Conservation (phyloP, 2,888 invertebrate genomes). For the Drosophila neonasuta region DNA sequence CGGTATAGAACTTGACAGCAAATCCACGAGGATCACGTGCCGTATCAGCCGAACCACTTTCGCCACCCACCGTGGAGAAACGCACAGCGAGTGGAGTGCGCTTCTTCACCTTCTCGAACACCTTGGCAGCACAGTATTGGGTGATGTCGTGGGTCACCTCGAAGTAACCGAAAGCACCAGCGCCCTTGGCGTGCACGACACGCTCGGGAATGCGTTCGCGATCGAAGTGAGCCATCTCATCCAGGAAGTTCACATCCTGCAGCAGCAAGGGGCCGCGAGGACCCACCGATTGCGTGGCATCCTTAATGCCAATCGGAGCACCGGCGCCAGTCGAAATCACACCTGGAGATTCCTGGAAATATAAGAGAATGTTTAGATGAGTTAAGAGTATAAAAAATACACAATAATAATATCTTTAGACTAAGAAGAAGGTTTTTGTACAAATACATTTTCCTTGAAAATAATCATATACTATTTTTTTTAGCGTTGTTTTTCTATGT, state of each 20-base stretch:
- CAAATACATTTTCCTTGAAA: too few species aligned
- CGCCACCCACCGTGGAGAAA: slow-evolving; percentile 94
- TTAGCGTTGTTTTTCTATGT: too few species aligned
- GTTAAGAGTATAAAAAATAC: too few species aligned
- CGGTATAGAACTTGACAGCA: slow-evolving; percentile 96
- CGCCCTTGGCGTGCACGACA: slow-evolving; percentile 97
- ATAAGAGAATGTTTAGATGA: not conserved
- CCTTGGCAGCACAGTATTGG: slow-evolving; percentile 89
- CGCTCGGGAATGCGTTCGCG: slow-evolving; percentile 97
- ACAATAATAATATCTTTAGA: too few species aligned
- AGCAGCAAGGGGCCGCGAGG: slow-evolving; percentile 92
- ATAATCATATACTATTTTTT: too few species aligned
- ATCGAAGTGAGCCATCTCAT: slow-evolving; percentile 92
- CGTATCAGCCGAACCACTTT: slow-evolving; percentile 95
- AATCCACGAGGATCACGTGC: slow-evolving; percentile 96
- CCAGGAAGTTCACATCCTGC: slow-evolving; percentile 91
- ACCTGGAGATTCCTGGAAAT: slow-evolving; percentile 80
- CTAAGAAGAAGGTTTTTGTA: too few species aligned
- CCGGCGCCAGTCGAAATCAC: slow-evolving; percentile 91
- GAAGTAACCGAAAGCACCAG: slow-evolving; percentile 93
- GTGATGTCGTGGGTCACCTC: slow-evolving; percentile 94
- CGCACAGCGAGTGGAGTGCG: slow-evolving; percentile 90
- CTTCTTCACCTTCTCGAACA: slow-evolving; percentile 91
- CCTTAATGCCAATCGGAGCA: slow-evolving; percentile 86
- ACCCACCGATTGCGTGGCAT: slow-evolving; percentile 91